Evolutionary conservation across 2,888 invertebrate species (phyloP).

Genomic region (Eristalis intricaria): DNA sequence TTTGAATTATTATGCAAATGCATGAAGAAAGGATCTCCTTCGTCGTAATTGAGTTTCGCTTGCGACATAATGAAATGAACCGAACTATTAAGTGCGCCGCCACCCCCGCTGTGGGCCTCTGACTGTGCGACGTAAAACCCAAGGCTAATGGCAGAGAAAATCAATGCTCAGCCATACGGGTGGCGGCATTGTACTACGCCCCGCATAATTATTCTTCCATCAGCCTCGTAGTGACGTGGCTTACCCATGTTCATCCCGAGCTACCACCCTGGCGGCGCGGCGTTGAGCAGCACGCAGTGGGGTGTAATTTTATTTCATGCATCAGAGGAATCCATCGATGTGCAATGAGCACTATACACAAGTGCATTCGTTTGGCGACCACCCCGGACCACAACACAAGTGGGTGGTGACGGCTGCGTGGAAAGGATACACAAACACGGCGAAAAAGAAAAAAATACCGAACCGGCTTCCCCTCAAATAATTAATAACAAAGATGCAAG

Average conservation of each 20-base stretch:
- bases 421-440: background rate
- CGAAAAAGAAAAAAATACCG: background rate
- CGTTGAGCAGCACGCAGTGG: background rate
- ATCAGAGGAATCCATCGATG: slow-evolving; percentile 14
- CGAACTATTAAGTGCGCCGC: slow-evolving; percentile 20
- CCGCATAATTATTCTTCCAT: slow-evolving; percentile 51
- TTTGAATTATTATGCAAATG: slow-evolving; percentile 70
- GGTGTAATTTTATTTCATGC: slow-evolving; percentile 34
- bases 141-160: slow-evolving; percentile 42
- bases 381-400: background rate
- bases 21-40: slow-evolving; percentile 69
- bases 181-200: slow-evolving; percentile 6
- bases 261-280: background rate
- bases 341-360: slow-evolving; percentile 12
- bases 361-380: slow-evolving; percentile 9
- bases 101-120: background rate
- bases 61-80: slow-evolving; percentile 58
- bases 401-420: background rate
- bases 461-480: slow-evolving; percentile 8
- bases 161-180: slow-evolving; percentile 35
- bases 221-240: slow-evolving; percentile 8
- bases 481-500: slow-evolving; percentile 29
- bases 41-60: slow-evolving; percentile 64
- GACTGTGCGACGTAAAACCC: background rate
- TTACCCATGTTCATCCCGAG: slow-evolving; percentile 20